Evolutionary conservation across 2,888 invertebrate genomes (phyloP).

Genomic region (Drosophila lacicola): DNA sequence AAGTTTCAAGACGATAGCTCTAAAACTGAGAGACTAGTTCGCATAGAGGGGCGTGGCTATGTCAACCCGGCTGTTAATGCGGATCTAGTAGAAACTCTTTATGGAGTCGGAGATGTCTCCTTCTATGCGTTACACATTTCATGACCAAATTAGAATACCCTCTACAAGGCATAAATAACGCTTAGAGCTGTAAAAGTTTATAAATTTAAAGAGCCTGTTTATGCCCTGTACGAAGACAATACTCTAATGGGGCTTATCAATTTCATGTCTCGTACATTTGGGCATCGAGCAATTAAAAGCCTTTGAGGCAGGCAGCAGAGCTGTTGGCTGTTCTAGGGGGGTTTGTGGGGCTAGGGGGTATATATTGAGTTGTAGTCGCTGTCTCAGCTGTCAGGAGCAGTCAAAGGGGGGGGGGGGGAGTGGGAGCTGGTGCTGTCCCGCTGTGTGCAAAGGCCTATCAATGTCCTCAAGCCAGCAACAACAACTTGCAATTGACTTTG

Average conservation of each 20-base stretch:
- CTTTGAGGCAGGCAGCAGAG: conserved; percentile 37
- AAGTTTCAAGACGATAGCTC: too few species aligned
- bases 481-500: conserved; percentile 60
- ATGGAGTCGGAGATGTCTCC: too few species aligned
- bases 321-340: neutral
- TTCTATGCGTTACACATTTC: too few species aligned
- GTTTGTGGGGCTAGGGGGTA: neutral
- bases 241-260: conserved; percentile 25
- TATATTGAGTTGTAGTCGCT: conserved; percentile 56
- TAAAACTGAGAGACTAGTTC: too few species aligned
- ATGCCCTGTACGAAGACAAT: neutral
- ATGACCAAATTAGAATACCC: too few species aligned
- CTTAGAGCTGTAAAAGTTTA: neutral
- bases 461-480: conserved; percentile 39
- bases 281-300: conserved; percentile 52
- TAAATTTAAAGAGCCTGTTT: neutral
- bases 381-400: conserved; percentile 67
- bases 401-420: conserved; percentile 12
- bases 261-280: conserved; percentile 23
- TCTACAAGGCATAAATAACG: too few species aligned
- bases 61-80: too few species aligned
- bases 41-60: too few species aligned
- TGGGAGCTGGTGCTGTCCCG: conserved; percentile 22
- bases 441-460: conserved; percentile 50
- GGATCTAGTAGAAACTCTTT: too few species aligned